Percentiles rank a stretch among this genome's conserved stretches.
These are phyloP conservation scores for Tarsius wallacei DNA, from an alignment of 2,797 vertebrate species.

Conservation along the genomic window DNA sequence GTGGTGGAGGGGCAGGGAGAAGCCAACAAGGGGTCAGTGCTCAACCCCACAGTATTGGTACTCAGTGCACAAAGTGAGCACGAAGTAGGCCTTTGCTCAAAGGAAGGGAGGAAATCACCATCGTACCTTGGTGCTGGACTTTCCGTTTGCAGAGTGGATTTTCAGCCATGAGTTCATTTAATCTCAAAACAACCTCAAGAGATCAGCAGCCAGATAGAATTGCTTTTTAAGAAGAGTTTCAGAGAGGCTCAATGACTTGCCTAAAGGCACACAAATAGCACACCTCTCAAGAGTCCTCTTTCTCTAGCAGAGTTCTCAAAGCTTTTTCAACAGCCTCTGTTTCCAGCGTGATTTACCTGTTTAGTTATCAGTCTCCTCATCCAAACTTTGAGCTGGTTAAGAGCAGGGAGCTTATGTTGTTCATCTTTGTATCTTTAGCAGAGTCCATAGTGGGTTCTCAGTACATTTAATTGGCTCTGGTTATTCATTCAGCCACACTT, in stretches of 20 bases:
- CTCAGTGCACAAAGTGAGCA: background rate
- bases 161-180: constrained; percentile 51
- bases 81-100: background rate
- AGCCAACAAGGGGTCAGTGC: background rate
- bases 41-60: background rate
- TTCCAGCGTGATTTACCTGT: background rate
- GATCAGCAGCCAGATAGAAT: background rate
- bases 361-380: background rate
- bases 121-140: background rate
- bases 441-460: background rate
- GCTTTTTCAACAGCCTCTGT: background rate
- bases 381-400: background rate
- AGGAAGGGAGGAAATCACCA: background rate
- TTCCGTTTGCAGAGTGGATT: background rate
- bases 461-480: background rate
- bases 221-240: background rate
- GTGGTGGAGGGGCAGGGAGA: background rate
- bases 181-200: constrained; percentile 35
- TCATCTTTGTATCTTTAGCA: background rate
- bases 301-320: background rate
- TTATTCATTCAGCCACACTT: background rate
- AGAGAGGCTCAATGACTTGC: constrained; percentile 9
- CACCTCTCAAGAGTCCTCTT: background rate
- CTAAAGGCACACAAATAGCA: background rate
- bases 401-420: background rate